Conservation (phyloP, 2,888 invertebrate genomes). For the Melipona bicolor region DNA sequence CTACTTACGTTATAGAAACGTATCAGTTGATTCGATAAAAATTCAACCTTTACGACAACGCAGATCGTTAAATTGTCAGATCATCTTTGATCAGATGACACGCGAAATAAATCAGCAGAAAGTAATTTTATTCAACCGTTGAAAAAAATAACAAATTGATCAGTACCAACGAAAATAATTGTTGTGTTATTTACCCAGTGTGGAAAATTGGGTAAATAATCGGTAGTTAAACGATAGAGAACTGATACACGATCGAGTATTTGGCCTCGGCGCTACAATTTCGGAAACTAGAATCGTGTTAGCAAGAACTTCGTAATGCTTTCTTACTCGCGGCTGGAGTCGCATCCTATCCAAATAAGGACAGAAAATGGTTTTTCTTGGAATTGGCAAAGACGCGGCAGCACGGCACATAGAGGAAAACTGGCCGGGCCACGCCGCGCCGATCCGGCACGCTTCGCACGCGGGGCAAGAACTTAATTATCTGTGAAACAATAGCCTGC, state of each 20-base stretch:
- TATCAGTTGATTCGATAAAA: background rate
- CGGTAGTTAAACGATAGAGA: background rate
- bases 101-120: background rate
- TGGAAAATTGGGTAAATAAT: background rate
- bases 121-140: background rate
- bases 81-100: background rate
- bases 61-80: background rate
- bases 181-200: background rate
- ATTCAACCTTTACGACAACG: background rate
- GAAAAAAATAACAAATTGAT: too few species aligned
- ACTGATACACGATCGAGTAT: conserved; percentile 51
- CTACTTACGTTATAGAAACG: too few species aligned
- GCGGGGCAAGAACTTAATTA: conserved; percentile 79
- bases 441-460: conserved; percentile 61
- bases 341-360: conserved; percentile 71
- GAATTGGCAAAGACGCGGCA: conserved; percentile 74
- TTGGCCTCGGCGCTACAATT: conserved; percentile 49
- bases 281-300: conserved; percentile 55
- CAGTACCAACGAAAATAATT: background rate
- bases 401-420: conserved; percentile 62
- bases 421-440: conserved; percentile 1
- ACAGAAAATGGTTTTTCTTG: conserved; percentile 75
- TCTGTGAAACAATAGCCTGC: conserved; percentile 80
- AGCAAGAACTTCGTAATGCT: conserved; percentile 68
- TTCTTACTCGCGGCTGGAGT: conserved; percentile 54